A percentile compares a stretch with the other conserved stretches of the same genome.
Conservation (phyloP, 2,113 vertebrate species). For the Leucopsar rothschildi region DNA sequence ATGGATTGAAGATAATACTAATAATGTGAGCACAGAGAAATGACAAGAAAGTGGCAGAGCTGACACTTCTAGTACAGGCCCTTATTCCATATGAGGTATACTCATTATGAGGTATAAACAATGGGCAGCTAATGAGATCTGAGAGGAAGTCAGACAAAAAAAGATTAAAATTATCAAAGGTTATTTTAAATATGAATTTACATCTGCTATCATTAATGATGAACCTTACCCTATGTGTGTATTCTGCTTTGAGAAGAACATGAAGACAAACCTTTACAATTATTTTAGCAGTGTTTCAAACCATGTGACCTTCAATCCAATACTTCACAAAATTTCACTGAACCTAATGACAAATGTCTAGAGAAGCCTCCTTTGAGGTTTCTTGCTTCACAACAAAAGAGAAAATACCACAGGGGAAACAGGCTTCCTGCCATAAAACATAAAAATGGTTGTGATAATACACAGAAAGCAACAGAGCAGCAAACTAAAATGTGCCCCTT, state of each 20-base stretch:
- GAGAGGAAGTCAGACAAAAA: not conserved
- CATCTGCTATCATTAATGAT: rapidly evolving
- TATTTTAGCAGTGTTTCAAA: not conserved
- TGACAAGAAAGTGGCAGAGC: not conserved
- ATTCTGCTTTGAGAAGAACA: not conserved
- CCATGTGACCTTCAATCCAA: not conserved
- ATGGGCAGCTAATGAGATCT: not conserved
- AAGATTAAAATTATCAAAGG: not conserved
- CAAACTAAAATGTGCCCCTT: not conserved
- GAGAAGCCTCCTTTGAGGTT: not conserved
- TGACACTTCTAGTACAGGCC: not conserved
- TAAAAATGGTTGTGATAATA: not conserved
- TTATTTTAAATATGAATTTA: not conserved
- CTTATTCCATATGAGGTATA: not conserved
- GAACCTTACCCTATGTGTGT: not conserved
- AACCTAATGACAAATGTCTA: not conserved
- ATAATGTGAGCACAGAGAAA: not conserved
- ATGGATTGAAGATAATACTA: not conserved
- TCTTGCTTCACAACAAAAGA: not conserved
- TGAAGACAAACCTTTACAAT: not conserved
- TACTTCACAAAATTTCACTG: not conserved
- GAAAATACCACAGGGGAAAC: not conserved
- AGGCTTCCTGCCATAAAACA: not conserved
- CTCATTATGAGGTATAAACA: not conserved
- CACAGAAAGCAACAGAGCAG: not conserved